A percentile compares a stretch with the other conserved stretches of the same genome.
Evolutionary conservation across 2,113 vertebrate species (phyloP).

Genomic region (Phocoena phocoena): DNA sequence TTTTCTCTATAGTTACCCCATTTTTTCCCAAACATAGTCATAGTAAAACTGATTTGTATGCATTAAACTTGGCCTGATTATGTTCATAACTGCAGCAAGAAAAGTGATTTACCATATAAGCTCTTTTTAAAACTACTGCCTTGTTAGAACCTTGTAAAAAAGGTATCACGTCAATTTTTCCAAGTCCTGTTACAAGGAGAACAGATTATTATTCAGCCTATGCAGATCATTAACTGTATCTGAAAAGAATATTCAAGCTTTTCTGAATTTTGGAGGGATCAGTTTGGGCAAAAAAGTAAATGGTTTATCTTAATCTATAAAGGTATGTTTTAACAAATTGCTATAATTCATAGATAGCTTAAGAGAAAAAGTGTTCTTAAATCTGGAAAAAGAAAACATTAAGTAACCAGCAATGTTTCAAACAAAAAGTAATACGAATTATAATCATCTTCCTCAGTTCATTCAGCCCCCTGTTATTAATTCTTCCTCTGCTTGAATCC

Average conservation of each 20-base stretch:
- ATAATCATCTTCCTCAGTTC: background rate
- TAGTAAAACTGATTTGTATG: background rate
- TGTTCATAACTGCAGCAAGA: background rate
- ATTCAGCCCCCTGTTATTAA: background rate
- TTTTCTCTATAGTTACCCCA: background rate
- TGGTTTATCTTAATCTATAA: background rate
- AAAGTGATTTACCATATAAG: background rate
- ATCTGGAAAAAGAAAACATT: background rate
- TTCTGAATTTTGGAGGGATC: background rate
- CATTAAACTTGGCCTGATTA: background rate
- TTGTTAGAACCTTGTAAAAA: background rate
- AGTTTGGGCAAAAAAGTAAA: background rate
- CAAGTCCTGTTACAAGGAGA: background rate
- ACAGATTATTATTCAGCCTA: background rate
- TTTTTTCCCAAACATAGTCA: background rate
- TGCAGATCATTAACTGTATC: background rate
- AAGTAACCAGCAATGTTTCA: background rate
- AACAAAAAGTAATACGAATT: background rate
- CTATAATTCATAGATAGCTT: background rate
- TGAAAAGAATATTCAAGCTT: background rate
- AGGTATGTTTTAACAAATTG: background rate
- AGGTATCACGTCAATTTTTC: background rate
- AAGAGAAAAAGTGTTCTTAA: background rate
- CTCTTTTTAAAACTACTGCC: background rate
- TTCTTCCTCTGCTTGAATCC: background rate